These are phyloP conservation scores for Drosophila nigrodunni DNA, from an alignment of 1,140 invertebrate genomes.

Conservation along the genomic window DNA sequence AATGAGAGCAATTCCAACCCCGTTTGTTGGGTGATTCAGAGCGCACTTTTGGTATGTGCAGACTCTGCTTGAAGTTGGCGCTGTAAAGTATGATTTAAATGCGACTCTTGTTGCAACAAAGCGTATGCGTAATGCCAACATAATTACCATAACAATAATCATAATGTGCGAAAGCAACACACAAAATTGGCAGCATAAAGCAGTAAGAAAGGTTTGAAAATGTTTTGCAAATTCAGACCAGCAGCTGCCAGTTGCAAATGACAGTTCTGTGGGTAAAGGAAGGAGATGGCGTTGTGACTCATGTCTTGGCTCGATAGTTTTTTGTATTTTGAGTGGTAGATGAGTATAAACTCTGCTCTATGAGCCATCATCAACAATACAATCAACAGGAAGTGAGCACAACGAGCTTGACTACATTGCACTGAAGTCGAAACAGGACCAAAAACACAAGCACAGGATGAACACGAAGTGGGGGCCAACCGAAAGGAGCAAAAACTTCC, in stretches of 20 bases:
- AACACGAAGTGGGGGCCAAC: not conserved
- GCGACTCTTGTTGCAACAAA: not conserved
- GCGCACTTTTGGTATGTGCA: conserved; percentile 2
- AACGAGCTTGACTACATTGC: conserved; percentile 32
- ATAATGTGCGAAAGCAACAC: conserved; percentile 16
- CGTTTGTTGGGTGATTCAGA: not conserved
- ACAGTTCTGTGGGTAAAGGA: conserved; percentile 20
- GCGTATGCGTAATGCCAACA: conserved; percentile 17
- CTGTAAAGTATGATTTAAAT: conserved; percentile 37
- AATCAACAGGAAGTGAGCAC: conserved; percentile 55
- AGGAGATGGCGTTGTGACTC: not conserved
- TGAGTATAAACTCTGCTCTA: conserved; percentile 23
- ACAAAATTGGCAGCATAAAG: not conserved
- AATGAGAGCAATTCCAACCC: not conserved
- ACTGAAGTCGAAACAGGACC: not conserved
- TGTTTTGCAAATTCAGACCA: conserved; percentile 17
- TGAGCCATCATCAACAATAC: conserved; percentile 56
- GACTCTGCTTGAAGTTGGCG: not conserved
- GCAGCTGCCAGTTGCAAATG: conserved; percentile 26
- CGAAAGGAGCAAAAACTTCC: conserved; percentile 38
- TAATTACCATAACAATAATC: conserved; percentile 51
- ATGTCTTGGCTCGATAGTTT: conserved; percentile 19
- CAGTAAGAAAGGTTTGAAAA: conserved; percentile 14
- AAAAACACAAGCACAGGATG: not conserved
- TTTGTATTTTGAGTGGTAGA: not conserved